These are phyloP conservation scores for Noctua janthe DNA, from an alignment of 2,888 invertebrate species.

Conservation along the genomic window DNA sequence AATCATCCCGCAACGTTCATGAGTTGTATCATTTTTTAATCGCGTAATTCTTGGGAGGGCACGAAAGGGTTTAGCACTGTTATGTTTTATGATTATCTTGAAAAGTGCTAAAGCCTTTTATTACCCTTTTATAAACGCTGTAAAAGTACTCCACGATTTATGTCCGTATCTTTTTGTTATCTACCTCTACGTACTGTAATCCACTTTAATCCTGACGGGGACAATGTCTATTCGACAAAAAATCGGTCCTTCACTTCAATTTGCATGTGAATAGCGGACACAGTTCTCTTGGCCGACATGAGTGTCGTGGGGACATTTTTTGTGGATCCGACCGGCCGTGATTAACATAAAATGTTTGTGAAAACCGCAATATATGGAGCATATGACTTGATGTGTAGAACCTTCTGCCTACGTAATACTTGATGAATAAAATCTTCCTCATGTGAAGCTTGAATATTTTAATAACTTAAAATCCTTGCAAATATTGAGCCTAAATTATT, in stretches of 20 bases:
- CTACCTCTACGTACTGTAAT: constrained; percentile 74
- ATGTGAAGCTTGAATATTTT: constrained; percentile 66
- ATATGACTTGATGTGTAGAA: constrained; percentile 74
- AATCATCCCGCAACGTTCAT: constrained; percentile 52
- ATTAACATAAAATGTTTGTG: constrained; percentile 84
- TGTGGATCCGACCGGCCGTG: constrained; percentile 73
- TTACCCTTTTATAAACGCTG: constrained; percentile 73
- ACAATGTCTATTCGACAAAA: constrained; percentile 80
- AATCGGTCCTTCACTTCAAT: constrained; percentile 79
- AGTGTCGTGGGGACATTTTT: constrained; percentile 77
- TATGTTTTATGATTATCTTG: constrained; percentile 75
- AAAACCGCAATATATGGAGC: constrained; percentile 74
- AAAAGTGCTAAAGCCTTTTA: constrained; percentile 74
- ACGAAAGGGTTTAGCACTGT: constrained; percentile 71
- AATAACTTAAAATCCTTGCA: constrained; percentile 59
- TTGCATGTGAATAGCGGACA: constrained; percentile 81
- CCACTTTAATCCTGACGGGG: constrained; percentile 73
- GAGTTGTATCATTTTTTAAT: constrained; percentile 61
- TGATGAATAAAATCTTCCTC: constrained; percentile 68
- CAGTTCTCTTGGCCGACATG: constrained; percentile 73
- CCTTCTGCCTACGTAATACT: constrained; percentile 64
- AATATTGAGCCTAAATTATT: constrained; percentile 42
- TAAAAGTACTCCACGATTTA: constrained; percentile 74
- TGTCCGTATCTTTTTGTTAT: constrained; percentile 75
- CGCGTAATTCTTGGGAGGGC: constrained; percentile 53